phyloP scores from a whole-genome alignment of 2,888 invertebrate species.

The Macrosiphum euphorbiae region DNA sequence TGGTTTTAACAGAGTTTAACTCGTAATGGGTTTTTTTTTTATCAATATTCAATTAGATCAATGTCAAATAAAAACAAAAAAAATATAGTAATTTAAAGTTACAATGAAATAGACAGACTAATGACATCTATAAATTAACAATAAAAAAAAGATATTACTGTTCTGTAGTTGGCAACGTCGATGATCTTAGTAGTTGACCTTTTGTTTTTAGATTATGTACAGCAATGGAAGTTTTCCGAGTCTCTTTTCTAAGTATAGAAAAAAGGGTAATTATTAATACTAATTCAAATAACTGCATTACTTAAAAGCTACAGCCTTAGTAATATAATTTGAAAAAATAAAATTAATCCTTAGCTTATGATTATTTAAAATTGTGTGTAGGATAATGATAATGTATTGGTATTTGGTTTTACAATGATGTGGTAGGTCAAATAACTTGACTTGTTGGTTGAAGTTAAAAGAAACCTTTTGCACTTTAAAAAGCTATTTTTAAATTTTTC shows the following conservation, averaged over 20 bases:
- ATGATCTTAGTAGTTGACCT: background rate
- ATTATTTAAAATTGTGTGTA: background rate
- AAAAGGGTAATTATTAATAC: background rate
- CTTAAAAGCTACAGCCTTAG: background rate
- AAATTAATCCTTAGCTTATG: background rate
- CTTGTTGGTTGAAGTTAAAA: background rate
- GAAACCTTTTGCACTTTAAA: background rate
- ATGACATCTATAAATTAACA: too few relatives aligned
- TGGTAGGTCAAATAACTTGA: background rate
- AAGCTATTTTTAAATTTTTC: background rate
- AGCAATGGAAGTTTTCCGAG: background rate
- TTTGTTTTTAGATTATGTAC: background rate
- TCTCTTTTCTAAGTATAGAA: background rate
- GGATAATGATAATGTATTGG: background rate
- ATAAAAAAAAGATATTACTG: background rate
- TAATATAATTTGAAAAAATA: too few relatives aligned
- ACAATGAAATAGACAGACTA: too few relatives aligned
- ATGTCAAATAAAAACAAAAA: too few relatives aligned
- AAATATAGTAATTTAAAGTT: too few relatives aligned
- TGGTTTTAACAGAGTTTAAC: background rate
- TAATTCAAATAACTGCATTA: conserved; percentile 1
- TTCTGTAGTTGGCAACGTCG: background rate
- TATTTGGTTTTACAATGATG: background rate
- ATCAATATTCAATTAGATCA: too few relatives aligned
- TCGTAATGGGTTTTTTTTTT: too few relatives aligned